Percentiles rank a stretch among this genome's conserved stretches.
Evolutionary conservation across 2,797 vertebrate species (phyloP).

Genomic region (Pseudocheirus occidentalis): DNA sequence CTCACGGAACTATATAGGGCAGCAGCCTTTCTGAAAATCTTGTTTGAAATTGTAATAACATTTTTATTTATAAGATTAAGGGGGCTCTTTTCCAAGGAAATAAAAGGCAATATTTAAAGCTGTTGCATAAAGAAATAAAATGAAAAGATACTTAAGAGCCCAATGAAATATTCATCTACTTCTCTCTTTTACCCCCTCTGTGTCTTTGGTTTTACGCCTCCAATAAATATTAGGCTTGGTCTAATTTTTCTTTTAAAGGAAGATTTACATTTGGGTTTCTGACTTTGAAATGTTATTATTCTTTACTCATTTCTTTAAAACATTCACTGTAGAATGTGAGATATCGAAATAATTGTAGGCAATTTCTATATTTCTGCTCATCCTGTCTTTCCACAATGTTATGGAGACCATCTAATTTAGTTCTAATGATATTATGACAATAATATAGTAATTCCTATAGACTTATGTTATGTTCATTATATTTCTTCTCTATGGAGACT

Average conservation of each 20-base stretch:
- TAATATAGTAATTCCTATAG: background rate
- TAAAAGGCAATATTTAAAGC: constrained; percentile 28
- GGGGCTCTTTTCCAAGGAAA: constrained; percentile 16
- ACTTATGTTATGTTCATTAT: background rate
- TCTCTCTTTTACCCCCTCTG: background rate
- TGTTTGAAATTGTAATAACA: constrained; percentile 37
- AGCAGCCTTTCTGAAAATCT: constrained; percentile 21
- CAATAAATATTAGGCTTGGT: background rate
- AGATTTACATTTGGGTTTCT: constrained; percentile 31
- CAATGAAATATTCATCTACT: background rate
- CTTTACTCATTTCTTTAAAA: constrained; percentile 15
- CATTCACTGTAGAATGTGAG: background rate
- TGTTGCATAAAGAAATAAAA: background rate
- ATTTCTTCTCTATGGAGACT: background rate
- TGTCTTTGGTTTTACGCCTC: background rate
- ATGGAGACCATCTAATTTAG: background rate
- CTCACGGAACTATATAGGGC: constrained; percentile 4
- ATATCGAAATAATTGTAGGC: background rate
- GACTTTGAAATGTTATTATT: constrained; percentile 4
- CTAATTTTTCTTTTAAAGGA: constrained; percentile 7
- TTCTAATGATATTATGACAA: background rate
- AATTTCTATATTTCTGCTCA: too few relatives aligned
- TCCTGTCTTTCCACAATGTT: background rate
- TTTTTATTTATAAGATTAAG: constrained; percentile 51
- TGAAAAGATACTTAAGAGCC: background rate